These are phyloP conservation scores for Aplochiton taeniatus DNA, from an alignment of 2,797 vertebrate genomes.

Conservation along the genomic window DNA sequence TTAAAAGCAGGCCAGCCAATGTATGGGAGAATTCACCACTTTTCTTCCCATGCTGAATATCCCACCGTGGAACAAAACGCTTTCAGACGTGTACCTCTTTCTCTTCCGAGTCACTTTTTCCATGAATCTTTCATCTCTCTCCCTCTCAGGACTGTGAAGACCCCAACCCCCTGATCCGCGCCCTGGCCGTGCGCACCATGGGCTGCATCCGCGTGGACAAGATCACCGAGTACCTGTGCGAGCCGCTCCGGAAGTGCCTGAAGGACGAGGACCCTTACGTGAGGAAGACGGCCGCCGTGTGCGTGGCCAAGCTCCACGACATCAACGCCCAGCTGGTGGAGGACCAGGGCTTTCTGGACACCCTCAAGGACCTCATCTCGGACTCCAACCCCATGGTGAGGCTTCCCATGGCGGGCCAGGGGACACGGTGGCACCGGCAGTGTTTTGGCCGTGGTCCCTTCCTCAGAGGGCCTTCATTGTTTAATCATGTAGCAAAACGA, in stretches of 20 bases:
- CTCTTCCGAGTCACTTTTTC: neutral
- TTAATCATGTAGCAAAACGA: no score
- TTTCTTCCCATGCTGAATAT: no score
- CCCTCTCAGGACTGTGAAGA: constrained; percentile 92
- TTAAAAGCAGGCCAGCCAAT: no score
- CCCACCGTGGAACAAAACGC: no score
- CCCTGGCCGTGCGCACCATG: constrained; percentile 95
- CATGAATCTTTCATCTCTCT: no score
- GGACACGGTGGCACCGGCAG: no score
- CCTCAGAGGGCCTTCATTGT: no score
- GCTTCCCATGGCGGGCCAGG: neutral
- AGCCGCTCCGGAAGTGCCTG: constrained; percentile 94
- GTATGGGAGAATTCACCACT: no score
- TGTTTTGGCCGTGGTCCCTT: no score
- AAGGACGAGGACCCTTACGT: constrained; percentile 98
- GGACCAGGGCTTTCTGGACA: constrained; percentile 96
- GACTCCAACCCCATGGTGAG: constrained; percentile 96
- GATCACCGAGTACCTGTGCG: constrained; percentile 96
- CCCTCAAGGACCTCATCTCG: constrained; percentile 94
- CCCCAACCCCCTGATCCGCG: constrained; percentile 94
- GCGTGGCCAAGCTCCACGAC: constrained; percentile 95
- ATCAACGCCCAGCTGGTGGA: constrained; percentile 96
- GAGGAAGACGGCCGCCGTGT: constrained; percentile 94
- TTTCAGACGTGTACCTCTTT: no score
- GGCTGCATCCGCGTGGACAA: constrained; percentile 97